These are phyloP conservation scores for Urosaurus nigricauda DNA, from an alignment of 2,797 vertebrate species.

Conservation along the genomic window DNA sequence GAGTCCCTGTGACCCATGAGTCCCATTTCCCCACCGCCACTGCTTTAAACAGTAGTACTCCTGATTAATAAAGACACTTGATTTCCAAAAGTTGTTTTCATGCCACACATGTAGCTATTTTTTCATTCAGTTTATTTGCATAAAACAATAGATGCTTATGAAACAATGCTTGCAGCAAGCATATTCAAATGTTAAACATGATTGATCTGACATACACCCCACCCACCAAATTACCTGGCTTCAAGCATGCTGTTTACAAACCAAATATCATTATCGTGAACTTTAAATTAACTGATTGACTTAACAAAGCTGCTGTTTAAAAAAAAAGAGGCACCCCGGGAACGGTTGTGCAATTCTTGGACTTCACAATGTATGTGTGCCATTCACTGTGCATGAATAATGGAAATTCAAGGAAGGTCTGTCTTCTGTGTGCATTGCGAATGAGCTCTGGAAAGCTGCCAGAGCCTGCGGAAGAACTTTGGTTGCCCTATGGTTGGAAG, in stretches of 20 bases:
- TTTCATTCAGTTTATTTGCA: slow-evolving; percentile 11
- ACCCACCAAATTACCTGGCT: neutral
- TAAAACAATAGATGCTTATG: neutral
- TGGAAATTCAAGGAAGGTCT: neutral
- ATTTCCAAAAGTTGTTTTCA: neutral
- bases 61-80: neutral
- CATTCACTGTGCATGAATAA: slow-evolving; percentile 11
- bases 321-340: neutral
- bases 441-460: neutral
- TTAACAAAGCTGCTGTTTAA: neutral
- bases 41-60: neutral
- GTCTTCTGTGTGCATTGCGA: neutral
- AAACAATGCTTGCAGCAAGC: slow-evolving; percentile 8
- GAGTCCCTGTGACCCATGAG: too few species aligned
- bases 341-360: neutral
- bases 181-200: slow-evolving; percentile 3
- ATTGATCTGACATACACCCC: neutral
- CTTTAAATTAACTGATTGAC: neutral
- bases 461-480: neutral
- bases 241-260: neutral
- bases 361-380: slow-evolving; percentile 1
- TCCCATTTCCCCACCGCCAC: too few species aligned
- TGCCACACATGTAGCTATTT: neutral
- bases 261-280: neutral
- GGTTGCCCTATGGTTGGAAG: neutral